These are phyloP conservation scores for Hymenopus coronatus DNA, from an alignment of 2,888 invertebrate genomes.

Conservation along the genomic window DNA sequence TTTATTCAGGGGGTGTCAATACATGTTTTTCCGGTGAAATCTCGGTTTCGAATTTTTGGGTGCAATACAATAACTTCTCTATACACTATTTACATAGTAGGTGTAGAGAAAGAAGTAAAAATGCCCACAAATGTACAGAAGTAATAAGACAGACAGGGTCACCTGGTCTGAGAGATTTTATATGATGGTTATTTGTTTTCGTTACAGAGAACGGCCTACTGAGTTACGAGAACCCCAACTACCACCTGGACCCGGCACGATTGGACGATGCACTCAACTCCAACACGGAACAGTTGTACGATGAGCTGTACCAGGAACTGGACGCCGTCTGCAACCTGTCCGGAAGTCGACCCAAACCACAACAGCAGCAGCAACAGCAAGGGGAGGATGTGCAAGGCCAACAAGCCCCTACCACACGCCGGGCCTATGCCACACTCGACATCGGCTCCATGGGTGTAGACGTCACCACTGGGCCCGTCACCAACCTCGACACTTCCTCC, in stretches of 20 bases:
- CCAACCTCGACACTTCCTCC: slow-evolving; percentile 48
- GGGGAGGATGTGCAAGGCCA: slow-evolving; percentile 50
- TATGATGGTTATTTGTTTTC: neutral
- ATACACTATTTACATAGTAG: no score
- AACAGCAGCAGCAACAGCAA: slow-evolving; percentile 55
- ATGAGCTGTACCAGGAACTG: slow-evolving; percentile 67
- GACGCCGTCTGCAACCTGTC: slow-evolving; percentile 56
- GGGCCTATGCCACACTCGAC: slow-evolving; percentile 65
- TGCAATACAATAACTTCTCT: no score
- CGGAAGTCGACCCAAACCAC: slow-evolving; percentile 54
- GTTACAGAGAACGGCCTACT: slow-evolving; percentile 84
- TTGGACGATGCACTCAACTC: slow-evolving; percentile 74
- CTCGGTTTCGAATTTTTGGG: no score
- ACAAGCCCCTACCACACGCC: slow-evolving; percentile 62
- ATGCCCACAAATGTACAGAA: no score
- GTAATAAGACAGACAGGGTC: neutral
- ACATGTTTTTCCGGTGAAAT: no score
- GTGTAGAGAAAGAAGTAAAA: no score
- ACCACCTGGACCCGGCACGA: slow-evolving; percentile 74
- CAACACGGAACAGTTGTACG: slow-evolving; percentile 62
- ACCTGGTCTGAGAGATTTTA: neutral
- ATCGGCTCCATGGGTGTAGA: slow-evolving; percentile 71
- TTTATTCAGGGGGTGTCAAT: no score
- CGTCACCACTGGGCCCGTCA: slow-evolving; percentile 58
- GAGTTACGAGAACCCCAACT: slow-evolving; percentile 90